Percentiles rank a stretch among this genome's conserved stretches.
phyloP scores from a whole-genome alignment of 2,113 vertebrate genomes.

The Dicerorhinus sumatrensis region DNA sequence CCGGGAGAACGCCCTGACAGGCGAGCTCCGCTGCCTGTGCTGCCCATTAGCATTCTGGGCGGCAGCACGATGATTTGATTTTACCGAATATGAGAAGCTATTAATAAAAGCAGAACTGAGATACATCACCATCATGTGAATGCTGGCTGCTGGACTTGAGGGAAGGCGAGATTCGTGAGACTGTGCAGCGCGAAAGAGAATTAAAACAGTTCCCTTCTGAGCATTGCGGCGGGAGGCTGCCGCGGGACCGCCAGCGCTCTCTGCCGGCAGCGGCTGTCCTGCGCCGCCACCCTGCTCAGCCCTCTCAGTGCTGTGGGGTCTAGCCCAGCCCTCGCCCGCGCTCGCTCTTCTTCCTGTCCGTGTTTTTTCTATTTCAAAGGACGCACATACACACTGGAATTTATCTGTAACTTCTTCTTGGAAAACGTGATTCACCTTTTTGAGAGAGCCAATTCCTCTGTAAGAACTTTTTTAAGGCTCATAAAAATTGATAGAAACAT shows the following conservation, averaged over 20 bases:
- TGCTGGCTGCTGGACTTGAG: slow-evolving; percentile 45
- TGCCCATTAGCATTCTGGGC: slow-evolving; percentile 48
- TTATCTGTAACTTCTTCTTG: not conserved
- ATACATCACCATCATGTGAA: not conserved
- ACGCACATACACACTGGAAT: not conserved
- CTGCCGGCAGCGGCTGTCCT: not conserved
- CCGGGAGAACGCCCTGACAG: not conserved
- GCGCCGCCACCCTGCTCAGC: not conserved
- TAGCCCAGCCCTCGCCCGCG: not conserved
- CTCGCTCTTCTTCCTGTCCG: not conserved
- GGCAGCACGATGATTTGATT: slow-evolving; percentile 52
- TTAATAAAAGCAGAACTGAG: slow-evolving; percentile 76
- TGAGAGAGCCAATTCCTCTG: not conserved
- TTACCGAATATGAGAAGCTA: slow-evolving; percentile 69
- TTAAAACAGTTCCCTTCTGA: not conserved
- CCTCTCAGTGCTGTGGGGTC: not conserved
- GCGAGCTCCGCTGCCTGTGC: not conserved
- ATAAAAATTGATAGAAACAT: not conserved
- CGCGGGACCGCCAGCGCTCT: not conserved
- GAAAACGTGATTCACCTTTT: not conserved
- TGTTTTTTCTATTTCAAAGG: not conserved
- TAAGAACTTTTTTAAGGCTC: not conserved
- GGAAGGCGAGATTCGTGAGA: not conserved
- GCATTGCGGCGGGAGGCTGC: not conserved
- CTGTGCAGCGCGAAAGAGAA: not conserved